Evolutionary conservation across 2,888 invertebrate species (phyloP).

Genomic region (Peribatodes rhomboidaria): DNA sequence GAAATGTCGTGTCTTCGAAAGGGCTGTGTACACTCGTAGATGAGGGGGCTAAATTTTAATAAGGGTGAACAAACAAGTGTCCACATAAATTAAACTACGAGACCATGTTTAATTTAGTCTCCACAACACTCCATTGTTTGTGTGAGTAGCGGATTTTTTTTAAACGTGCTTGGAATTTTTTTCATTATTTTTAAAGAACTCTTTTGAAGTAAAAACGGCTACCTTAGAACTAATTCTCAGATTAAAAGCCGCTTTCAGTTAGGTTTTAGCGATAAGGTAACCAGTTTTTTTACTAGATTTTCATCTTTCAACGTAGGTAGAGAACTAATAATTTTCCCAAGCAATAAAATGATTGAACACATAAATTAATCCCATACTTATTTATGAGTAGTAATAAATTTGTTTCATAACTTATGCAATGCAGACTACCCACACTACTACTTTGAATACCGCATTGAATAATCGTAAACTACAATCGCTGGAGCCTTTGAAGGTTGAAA

Average conservation of each 20-base stretch:
- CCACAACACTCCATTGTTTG: neutral
- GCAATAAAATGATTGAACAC: neutral
- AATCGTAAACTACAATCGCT: slow-evolving; percentile 41
- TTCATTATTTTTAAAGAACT: no score
- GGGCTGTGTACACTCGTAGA: slow-evolving; percentile 54
- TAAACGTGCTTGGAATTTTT: no score
- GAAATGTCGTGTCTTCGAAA: slow-evolving; percentile 40
- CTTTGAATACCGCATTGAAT: slow-evolving; percentile 32
- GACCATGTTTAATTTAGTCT: slow-evolving; percentile 54
- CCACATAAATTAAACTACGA: slow-evolving; percentile 55
- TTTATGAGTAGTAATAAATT: neutral
- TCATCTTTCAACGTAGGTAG: no score
- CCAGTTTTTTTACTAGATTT: no score
- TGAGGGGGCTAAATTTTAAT: slow-evolving; percentile 56
- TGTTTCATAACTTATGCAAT: slow-evolving; percentile 4
- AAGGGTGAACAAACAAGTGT: slow-evolving; percentile 56
- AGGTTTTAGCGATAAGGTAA: no score
- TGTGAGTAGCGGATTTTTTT: no score
- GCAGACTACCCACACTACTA: slow-evolving; percentile 1
- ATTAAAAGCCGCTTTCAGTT: no score
- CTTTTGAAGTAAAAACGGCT: no score
- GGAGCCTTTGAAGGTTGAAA: slow-evolving; percentile 34
- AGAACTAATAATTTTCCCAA: no score
- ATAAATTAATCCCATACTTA: neutral
- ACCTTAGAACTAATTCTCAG: no score